phyloP scores from a whole-genome alignment of 2,113 vertebrate genomes.

The Solenodon paradoxus region DNA sequence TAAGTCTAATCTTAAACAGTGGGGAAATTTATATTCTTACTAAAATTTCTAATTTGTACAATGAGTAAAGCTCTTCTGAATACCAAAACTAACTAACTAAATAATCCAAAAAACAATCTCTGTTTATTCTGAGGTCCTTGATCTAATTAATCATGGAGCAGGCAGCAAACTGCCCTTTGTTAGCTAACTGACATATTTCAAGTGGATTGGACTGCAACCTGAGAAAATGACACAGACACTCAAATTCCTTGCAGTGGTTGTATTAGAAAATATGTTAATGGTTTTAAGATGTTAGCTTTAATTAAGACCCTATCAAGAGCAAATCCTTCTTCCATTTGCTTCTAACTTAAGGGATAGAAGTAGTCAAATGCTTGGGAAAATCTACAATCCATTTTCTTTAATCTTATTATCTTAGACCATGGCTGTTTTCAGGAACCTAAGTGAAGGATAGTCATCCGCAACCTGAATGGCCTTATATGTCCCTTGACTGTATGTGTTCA shows the following conservation, averaged over 20 bases:
- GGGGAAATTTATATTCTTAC: background rate
- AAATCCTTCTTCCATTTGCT: slow-evolving; percentile 58
- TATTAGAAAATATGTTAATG: slow-evolving; percentile 49
- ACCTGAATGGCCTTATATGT: slow-evolving; percentile 5
- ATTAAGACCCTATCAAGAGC: slow-evolving; percentile 45
- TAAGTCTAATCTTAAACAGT: background rate
- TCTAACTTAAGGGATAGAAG: slow-evolving; percentile 45
- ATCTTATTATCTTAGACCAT: slow-evolving; percentile 60
- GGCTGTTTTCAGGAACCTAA: slow-evolving; percentile 61
- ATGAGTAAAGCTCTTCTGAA: slow-evolving; percentile 9
- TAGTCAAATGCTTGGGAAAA: slow-evolving; percentile 61
- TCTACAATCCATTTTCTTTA: slow-evolving; percentile 49
- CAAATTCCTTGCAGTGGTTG: slow-evolving; percentile 45
- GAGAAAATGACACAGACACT: slow-evolving; percentile 1
- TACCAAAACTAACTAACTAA: slow-evolving; percentile 37
- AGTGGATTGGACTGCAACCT: slow-evolving; percentile 37
- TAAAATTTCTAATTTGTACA: background rate
- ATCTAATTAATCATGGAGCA: slow-evolving; percentile 56
- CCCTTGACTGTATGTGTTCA: background rate
- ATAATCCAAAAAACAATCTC: background rate
- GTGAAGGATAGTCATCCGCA: slow-evolving; percentile 4
- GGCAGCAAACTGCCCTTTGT: slow-evolving; percentile 45
- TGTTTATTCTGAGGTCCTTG: slow-evolving; percentile 10
- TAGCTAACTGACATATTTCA: slow-evolving; percentile 62
- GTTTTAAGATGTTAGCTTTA: slow-evolving; percentile 39